Conservation (phyloP, 2,888 invertebrate species). For the Atherix ibis region DNA sequence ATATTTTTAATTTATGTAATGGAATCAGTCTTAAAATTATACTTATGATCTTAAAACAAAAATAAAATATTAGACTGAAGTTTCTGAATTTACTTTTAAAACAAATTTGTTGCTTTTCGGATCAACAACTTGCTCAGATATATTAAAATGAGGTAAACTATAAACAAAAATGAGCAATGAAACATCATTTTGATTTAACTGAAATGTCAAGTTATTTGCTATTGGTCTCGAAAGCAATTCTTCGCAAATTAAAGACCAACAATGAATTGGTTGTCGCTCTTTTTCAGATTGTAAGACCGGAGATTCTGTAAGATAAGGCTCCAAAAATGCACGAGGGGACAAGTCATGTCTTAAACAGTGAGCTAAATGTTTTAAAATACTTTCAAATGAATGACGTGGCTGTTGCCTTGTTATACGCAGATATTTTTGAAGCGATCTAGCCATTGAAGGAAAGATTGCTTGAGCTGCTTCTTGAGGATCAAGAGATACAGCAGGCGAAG, state of each 20-base stretch:
- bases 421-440: slow-evolving; percentile 90
- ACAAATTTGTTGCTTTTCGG: slow-evolving; percentile 93
- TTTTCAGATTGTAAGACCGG: slow-evolving; percentile 76
- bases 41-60: too few species aligned
- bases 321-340: slow-evolving; percentile 86
- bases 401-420: slow-evolving; percentile 90
- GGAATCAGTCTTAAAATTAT: too few species aligned
- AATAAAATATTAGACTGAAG: slow-evolving; percentile 81
- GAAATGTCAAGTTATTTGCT: slow-evolving; percentile 70
- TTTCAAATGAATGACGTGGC: slow-evolving; percentile 87
- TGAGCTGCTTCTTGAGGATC: slow-evolving; percentile 94
- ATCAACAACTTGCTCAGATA: slow-evolving; percentile 92
- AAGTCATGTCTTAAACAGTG: slow-evolving; percentile 86
- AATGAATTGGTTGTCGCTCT: slow-evolving; percentile 66
- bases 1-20: too few species aligned
- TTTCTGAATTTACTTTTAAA: slow-evolving; percentile 85
- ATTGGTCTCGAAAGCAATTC: slow-evolving; percentile 77
- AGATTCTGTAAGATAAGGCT: slow-evolving; percentile 75
- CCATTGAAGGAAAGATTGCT: slow-evolving; percentile 94
- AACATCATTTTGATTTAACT: slow-evolving; percentile 83
- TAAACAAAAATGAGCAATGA: slow-evolving; percentile 77
- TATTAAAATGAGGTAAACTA: slow-evolving; percentile 80
- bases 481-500: slow-evolving; percentile 68
- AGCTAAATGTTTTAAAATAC: slow-evolving; percentile 78
- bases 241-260: slow-evolving; percentile 93